phyloP scores from a whole-genome alignment of 2,113 vertebrate genomes.

The Trochalopteron elliotii region DNA sequence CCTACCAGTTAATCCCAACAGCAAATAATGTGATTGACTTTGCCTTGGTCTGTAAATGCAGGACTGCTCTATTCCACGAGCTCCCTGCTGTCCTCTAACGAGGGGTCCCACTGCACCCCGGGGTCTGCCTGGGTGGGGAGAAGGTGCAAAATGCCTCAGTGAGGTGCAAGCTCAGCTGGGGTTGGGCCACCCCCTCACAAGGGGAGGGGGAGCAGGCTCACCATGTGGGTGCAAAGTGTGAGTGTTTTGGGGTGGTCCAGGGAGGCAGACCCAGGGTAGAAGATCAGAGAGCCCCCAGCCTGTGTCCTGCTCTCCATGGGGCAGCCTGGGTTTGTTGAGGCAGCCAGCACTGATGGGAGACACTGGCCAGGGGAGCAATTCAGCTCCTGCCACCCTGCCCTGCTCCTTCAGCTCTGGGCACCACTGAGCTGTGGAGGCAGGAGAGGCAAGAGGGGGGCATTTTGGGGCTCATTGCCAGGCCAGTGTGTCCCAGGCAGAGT shows the following conservation, averaged over 20 bases:
- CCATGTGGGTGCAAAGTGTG: not conserved
- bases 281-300: not conserved
- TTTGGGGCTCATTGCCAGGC: not conserved
- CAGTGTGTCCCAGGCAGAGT: not conserved
- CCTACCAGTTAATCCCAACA: slow-evolving; percentile 9
- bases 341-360: not conserved
- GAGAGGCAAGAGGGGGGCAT: not conserved
- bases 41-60: not conserved
- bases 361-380: not conserved
- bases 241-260: not conserved
- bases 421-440: not conserved
- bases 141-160: slow-evolving; percentile 39
- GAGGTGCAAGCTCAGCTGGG: not conserved
- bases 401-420: not conserved
- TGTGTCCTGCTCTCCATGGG: not conserved
- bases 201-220: not conserved
- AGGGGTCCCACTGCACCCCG: rapidly evolving
- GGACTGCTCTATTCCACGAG: not conserved
- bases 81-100: not conserved
- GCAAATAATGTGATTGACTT: slow-evolving; percentile 28
- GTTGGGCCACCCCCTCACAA: not conserved
- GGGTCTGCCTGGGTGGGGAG: not conserved
- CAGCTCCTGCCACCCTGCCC: not conserved
- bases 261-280: not conserved
- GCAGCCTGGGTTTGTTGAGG: not conserved